These are phyloP conservation scores for Netta rufina DNA, from an alignment of 2,797 vertebrate species.

Conservation along the genomic window DNA sequence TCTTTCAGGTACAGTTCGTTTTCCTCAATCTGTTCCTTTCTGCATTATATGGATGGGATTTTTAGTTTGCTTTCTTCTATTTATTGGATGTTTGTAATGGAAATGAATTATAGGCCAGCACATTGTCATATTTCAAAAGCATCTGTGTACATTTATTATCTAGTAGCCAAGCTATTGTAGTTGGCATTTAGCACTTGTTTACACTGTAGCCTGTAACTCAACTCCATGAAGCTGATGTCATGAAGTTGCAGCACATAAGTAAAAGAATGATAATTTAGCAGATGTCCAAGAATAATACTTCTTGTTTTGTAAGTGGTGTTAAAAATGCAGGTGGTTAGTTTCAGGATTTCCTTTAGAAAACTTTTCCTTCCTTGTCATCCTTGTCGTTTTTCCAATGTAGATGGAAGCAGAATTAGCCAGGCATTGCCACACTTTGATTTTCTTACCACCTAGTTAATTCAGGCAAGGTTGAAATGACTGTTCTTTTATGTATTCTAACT, in stretches of 20 bases:
- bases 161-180: neutral
- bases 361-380: neutral
- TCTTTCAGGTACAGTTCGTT: constrained; percentile 88
- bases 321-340: neutral
- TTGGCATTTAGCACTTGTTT: neutral
- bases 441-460: neutral
- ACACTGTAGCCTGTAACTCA: constrained; percentile 1
- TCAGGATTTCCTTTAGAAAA: neutral
- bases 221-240: neutral
- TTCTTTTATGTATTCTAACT: neutral
- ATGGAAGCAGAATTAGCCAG: neutral
- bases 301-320: neutral
- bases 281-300: neutral
- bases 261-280: neutral
- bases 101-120: neutral
- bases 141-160: constrained; percentile 5
- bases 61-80: neutral
- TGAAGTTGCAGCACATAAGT: neutral
- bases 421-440: neutral
- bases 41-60: neutral
- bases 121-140: neutral
- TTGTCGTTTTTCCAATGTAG: neutral
- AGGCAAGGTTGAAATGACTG: neutral
- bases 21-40: neutral
- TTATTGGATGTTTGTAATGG: constrained; percentile 1